Evolutionary conservation across 2,113 vertebrate species (phyloP), one percentile per base, ranked within the genome.

Genomic region (Chroicocephalus ridibundus): DNA sequence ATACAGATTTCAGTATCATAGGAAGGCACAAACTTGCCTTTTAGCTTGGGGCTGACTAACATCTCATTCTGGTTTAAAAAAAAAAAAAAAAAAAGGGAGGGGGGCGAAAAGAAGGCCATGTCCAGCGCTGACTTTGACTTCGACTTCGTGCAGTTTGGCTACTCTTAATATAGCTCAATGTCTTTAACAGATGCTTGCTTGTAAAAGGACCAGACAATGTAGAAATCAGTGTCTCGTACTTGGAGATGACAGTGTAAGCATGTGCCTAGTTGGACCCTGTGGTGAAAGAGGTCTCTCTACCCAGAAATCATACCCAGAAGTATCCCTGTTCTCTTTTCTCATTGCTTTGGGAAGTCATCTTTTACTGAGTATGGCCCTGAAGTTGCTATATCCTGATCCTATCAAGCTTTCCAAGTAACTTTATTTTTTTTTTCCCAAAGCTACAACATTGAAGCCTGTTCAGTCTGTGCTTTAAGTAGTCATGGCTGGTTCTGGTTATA

Each of bases 401-500:
- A 0, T 3, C 49, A 38, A 94, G n/a, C 10, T 90, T 95, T 86
- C 46, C 64, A 58, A 77, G 40, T 42, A 85, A 71, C 31, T 77
- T 47, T 13, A 61, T 38, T 64, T 95, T 83, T 62, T 70, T 72
- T 13, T 15, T 72, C 29, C 11, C 9, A 24, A 88, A 91, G 20
- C 54, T 70, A 17, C 72, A 82, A 57, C 72, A 86, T 62, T 78
- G 57, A 97, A 92, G 78, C 34, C 72, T 93, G 42, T 70, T 78
- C 60, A 82, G 26, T 29, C 68, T 88, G 26, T 94, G 31, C 68
- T 88, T 86, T 72, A 69, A 51, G 62, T 60, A 55, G 31, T 88
- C 38, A 65, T 83, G 86, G 72, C 68, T 94, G 78, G 86, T 96
- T 97, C 61, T 79, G 74, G 77, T 90, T 92, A 95, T 89, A 96